Base-by-base conservation (phyloP, 2,888 invertebrate species). In the Hedychridium roseum region DNA sequence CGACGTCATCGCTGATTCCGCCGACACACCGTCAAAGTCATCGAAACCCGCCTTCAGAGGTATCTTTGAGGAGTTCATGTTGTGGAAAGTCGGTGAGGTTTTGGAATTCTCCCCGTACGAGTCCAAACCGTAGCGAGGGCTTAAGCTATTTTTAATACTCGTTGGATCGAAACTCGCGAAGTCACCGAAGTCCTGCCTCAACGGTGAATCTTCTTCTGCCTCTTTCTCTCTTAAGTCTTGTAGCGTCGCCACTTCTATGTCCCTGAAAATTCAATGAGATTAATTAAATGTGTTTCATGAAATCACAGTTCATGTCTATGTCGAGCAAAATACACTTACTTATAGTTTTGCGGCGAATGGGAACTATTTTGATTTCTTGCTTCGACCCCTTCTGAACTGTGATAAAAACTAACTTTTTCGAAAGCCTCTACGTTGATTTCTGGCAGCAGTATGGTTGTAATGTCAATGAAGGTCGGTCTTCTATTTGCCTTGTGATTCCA, bases 391-490 rank as follows among this genome's bases (percentile, higher is more conserved):
- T 83, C 84, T 1, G 81, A 71, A 58, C 83, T 83, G 61, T 86
- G 84, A 68, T 85, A 89, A 72, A 88, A 89, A 32, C 88, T 88
- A 41, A 86, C 82, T 60, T 48, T 82, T 77, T 43, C 84, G 76
- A 82, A 91, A 86, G 70, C 80, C 68, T 46, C 85, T 77, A 66
- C 76, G 58, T 84, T 84, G 54, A 91, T 83, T 64, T 86, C 83
- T 34, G 87, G 83, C 60, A 90, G 82, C 50, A 97, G 81, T 73
- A 86, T 84, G 2, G 88, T 86, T 63, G 92, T 90, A 14, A 94
- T 86, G 56, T 88, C 88, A 66, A 92, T 83, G 82, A 99, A 99
- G 45, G 88, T 84, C 17, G 97, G 97, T 47, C 98, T 84, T 40
- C 84, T 82, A 23, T 83, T 81, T 0, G 92, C 87, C 64, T 91